These are phyloP conservation scores for Ovibos moschatus DNA, from an alignment of 2,113 vertebrate genomes.

Conservation along the genomic window DNA sequence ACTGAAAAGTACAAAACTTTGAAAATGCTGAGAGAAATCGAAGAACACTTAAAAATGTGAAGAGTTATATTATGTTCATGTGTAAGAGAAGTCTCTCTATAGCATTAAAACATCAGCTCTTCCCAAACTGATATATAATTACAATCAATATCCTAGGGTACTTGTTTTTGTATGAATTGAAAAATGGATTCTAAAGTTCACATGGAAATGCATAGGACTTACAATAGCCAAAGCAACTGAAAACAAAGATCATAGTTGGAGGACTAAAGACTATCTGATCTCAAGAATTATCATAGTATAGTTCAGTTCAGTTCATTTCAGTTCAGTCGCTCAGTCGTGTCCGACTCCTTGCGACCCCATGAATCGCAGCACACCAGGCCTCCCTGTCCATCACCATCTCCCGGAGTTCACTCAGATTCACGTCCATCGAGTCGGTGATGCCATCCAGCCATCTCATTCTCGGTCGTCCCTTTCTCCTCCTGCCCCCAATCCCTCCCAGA, in stretches of 20 bases:
- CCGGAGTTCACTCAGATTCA: too few species aligned
- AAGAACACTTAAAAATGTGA: neutral
- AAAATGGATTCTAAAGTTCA: neutral
- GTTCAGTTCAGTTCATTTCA: too few species aligned
- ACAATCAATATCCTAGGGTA: neutral
- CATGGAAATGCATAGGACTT: neutral
- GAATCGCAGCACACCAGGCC: too few species aligned
- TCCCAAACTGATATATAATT: neutral
- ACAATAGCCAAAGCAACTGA: neutral
- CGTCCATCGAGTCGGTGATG: too few species aligned
- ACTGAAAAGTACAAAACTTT: neutral
- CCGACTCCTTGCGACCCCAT: too few species aligned
- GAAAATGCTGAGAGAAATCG: neutral
- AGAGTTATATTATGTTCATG: neutral
- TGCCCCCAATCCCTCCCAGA: too few species aligned
- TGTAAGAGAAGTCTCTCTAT: neutral
- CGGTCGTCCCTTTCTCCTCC: too few species aligned
- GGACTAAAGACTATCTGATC: neutral
- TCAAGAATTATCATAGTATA: neutral
- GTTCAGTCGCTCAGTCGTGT: too few species aligned
- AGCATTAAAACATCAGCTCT: neutral
- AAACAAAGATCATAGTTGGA: neutral
- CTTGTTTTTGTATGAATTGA: neutral
- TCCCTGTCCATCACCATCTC: too few species aligned
- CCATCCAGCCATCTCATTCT: too few species aligned